phyloP scores from a whole-genome alignment of 2,113 vertebrate species.

The Indri indri region DNA sequence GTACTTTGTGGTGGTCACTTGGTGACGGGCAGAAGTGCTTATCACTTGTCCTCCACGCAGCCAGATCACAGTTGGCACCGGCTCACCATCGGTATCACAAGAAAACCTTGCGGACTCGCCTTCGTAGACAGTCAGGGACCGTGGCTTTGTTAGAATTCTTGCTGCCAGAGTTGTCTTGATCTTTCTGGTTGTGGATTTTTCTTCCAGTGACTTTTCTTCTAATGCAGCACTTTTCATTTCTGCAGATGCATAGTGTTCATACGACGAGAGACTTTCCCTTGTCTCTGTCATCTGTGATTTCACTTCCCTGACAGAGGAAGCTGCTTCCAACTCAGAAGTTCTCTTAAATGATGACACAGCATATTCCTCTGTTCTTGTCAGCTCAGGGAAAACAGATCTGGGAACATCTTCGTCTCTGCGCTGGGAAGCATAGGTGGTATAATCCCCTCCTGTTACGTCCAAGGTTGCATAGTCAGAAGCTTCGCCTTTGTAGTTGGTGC shows the following conservation, averaged over 20 bases:
- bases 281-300: constrained; percentile 90
- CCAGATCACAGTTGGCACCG: constrained; percentile 93
- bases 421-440: constrained; percentile 88
- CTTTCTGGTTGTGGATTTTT: constrained; percentile 85
- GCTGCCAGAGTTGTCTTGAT: constrained; percentile 88
- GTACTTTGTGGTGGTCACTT: constrained; percentile 89
- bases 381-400: constrained; percentile 88
- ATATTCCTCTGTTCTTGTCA: constrained; percentile 92
- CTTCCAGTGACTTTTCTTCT: constrained; percentile 85
- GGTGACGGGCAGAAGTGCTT: constrained; percentile 88
- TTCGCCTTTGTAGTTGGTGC: constrained; percentile 95
- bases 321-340: constrained; percentile 90
- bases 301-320: constrained; percentile 90
- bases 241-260: constrained; percentile 89
- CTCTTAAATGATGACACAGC: constrained; percentile 92
- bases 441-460: constrained; percentile 92
- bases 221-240: constrained; percentile 86
- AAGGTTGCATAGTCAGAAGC: constrained; percentile 96
- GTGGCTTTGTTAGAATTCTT: constrained; percentile 92
- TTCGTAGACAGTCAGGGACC: constrained; percentile 92
- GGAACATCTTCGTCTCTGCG: constrained; percentile 93
- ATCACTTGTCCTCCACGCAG: constrained; percentile 85
- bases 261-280: constrained; percentile 87
- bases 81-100: constrained; percentile 95
- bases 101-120: constrained; percentile 92